phyloP scores from a whole-genome alignment of 37 sponge, comb jelly and placozoan genomes.

The Amphimedon queenslandica region DNA sequence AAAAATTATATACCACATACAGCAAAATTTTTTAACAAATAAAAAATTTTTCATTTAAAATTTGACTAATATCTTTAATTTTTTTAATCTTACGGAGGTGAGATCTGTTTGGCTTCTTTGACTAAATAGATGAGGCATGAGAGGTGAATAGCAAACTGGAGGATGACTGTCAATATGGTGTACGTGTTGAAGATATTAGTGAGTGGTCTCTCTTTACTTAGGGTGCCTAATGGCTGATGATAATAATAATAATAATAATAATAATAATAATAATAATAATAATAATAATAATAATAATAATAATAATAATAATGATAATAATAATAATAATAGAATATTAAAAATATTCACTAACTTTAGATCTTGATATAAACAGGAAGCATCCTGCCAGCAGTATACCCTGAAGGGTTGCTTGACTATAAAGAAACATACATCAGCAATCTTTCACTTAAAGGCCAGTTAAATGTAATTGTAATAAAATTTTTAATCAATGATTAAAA shows the following conservation, averaged over 20 bases:
- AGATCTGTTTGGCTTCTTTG: constrained; percentile 45
- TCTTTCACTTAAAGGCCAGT: too few relatives aligned
- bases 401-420: constrained; percentile 91
- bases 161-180: constrained; percentile 83
- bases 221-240: constrained; percentile 69
- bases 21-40: background rate
- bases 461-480: too few relatives aligned
- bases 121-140: constrained; percentile 74
- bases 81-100: constrained; percentile 10
- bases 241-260: too few relatives aligned
- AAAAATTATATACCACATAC: background rate
- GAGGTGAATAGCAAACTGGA: constrained; percentile 89
- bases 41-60: background rate
- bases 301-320: too few relatives aligned
- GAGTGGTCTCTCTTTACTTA: constrained; percentile 86
- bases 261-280: too few relatives aligned
- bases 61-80: too few relatives aligned
- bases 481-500: too few relatives aligned
- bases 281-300: too few relatives aligned
- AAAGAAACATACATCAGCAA: background rate
- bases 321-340: background rate
- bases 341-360: constrained; percentile 65
- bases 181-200: constrained; percentile 96
- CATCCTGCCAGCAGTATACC: constrained; percentile 91
- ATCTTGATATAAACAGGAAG: constrained; percentile 88